A percentile compares a stretch with the other conserved stretches of the same genome.
These are phyloP conservation scores for Autographa gamma DNA, from an alignment of 2,888 invertebrate species.

Conservation along the genomic window DNA sequence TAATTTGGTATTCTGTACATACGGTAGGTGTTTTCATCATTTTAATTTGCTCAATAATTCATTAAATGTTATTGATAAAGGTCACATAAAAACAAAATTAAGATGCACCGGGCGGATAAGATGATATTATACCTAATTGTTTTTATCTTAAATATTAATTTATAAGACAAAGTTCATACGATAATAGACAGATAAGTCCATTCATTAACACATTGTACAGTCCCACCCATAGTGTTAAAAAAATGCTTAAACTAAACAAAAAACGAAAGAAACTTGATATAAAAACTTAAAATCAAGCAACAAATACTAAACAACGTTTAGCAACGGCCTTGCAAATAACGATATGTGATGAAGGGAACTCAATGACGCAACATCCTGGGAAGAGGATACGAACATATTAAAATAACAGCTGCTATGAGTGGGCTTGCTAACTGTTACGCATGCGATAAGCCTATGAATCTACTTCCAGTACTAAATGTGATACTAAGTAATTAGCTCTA, in stretches of 20 bases:
- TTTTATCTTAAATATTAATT: no score
- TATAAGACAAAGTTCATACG: no score
- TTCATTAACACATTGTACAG: no score
- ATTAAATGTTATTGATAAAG: no score
- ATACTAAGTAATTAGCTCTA: neutral
- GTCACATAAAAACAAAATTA: neutral
- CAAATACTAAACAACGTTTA: neutral
- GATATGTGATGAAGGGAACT: slow-evolving; percentile 3
- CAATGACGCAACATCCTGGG: neutral
- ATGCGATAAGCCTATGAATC: neutral
- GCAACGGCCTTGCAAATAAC: neutral
- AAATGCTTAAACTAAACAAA: neutral
- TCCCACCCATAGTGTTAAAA: no score
- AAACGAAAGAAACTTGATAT: neutral
- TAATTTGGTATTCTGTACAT: neutral
- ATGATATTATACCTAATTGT: no score
- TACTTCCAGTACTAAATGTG: neutral
- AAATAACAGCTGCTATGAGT: neutral
- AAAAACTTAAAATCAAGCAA: neutral
- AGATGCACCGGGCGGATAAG: no score
- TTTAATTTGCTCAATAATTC: neutral
- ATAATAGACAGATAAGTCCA: no score
- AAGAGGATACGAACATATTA: neutral
- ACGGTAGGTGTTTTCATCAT: neutral
- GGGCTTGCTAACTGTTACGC: neutral